phyloP scores from a whole-genome alignment of 2,888 invertebrate species.

The Rhingia campestris region DNA sequence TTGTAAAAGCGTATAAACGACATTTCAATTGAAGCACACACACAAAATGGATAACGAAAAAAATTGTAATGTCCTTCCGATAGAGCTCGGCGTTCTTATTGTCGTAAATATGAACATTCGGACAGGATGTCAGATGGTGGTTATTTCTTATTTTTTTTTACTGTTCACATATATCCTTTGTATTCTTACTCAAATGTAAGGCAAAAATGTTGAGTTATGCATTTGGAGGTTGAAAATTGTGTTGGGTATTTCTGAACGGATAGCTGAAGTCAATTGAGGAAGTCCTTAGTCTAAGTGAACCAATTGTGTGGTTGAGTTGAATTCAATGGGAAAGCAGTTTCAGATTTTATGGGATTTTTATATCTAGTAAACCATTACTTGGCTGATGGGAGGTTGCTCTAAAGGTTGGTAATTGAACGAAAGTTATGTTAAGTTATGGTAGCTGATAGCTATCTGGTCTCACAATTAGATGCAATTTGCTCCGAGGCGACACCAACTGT shows the following conservation, averaged over 20 bases:
- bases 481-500: too few species aligned
- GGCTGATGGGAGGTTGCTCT: too few species aligned
- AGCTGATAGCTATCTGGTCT: too few species aligned
- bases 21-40: slow-evolving; percentile 6
- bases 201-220: background rate
- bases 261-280: background rate
- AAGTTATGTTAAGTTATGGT: too few species aligned
- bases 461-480: too few species aligned
- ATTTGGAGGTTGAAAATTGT: background rate
- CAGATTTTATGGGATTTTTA: too few species aligned
- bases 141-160: too few species aligned
- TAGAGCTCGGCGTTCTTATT: background rate
- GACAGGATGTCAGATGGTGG: slow-evolving; percentile 25
- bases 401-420: too few species aligned
- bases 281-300: background rate
- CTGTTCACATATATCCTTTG: slow-evolving; percentile 5
- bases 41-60: background rate
- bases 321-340: too few species aligned
- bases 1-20: slow-evolving; percentile 5
- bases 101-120: slow-evolving; percentile 22
- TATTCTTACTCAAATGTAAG: slow-evolving; percentile 23
- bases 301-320: too few species aligned
- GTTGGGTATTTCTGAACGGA: background rate
- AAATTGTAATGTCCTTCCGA: slow-evolving; percentile 1
- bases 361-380: too few species aligned